A percentile compares a stretch with the other conserved stretches of the same genome.
These are phyloP conservation scores for Plumapathes pennacea DNA, from an alignment of 92 coral and sea anemone genomes.

Conservation along the genomic window DNA sequence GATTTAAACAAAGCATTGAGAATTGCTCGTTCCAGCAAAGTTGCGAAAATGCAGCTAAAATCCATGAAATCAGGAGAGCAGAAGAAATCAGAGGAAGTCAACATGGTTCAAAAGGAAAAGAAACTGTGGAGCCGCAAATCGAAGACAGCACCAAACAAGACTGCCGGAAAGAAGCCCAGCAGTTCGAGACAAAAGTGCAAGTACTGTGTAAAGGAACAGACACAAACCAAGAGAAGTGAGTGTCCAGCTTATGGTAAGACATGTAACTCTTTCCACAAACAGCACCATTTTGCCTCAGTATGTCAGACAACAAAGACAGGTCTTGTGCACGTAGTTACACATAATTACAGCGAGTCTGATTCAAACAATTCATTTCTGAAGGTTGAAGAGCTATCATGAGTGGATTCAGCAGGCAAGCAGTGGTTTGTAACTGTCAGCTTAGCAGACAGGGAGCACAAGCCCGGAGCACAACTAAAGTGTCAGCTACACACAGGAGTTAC, in stretches of 20 bases:
- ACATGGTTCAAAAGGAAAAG: neutral
- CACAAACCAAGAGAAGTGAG: slow-evolving; percentile 9
- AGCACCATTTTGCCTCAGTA: slow-evolving; percentile 25
- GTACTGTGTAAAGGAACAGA: slow-evolving; percentile 11
- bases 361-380: neutral
- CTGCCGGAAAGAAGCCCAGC: neutral
- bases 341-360: neutral
- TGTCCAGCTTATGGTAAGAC: slow-evolving; percentile 22
- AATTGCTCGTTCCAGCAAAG: slow-evolving; percentile 20
- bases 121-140: too few species aligned
- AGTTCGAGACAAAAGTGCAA: slow-evolving; percentile 1
- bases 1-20: slow-evolving; percentile 18
- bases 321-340: neutral
- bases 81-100: slow-evolving; percentile 6
- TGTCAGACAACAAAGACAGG: slow-evolving; percentile 12
- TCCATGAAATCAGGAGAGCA: slow-evolving; percentile 14
- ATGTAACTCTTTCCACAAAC: slow-evolving; percentile 19
- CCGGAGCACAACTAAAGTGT: slow-evolving; percentile 14
- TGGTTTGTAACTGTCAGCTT: slow-evolving; percentile 6
- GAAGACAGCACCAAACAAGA: neutral
- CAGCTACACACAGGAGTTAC: slow-evolving; percentile 34
- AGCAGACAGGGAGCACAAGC: slow-evolving; percentile 1
- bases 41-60: slow-evolving; percentile 29
- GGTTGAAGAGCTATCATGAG: slow-evolving; percentile 24
- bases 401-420: slow-evolving; percentile 20